Evolutionary conservation across 2,888 invertebrate species (phyloP).

Genomic region (Branchellion lobata): DNA sequence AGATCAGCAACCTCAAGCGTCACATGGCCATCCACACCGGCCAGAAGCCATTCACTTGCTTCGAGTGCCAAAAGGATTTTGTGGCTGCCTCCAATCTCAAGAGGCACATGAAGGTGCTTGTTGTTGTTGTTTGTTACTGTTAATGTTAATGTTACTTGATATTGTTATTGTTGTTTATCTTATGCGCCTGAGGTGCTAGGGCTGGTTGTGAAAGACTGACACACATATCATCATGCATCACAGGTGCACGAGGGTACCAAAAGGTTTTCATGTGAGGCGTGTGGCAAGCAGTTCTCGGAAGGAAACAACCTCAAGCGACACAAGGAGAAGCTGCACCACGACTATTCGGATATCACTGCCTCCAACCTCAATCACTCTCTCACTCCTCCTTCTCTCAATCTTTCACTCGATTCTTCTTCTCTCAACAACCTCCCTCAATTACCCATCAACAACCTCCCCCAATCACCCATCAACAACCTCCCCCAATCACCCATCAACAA

Average conservation of each 20-base stretch:
- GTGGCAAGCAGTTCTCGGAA: conserved; percentile 44
- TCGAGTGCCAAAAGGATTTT: conserved; percentile 45
- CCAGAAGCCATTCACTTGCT: conserved; percentile 47
- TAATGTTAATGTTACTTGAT: no score
- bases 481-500: no score
- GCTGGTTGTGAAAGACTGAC: no score
- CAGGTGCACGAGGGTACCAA: conserved; percentile 43
- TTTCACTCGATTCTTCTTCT: neutral
- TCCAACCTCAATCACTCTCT: neutral
- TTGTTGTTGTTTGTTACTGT: no score
- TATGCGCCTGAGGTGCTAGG: no score
- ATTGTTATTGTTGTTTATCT: no score
- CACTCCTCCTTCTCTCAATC: no score
- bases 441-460: neutral
- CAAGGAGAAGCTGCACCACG: conserved; percentile 39
- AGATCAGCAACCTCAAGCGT: conserved; percentile 41
- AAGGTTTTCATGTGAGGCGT: conserved; percentile 37
- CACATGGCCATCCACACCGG: conserved; percentile 48
- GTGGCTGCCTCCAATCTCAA: conserved; percentile 41
- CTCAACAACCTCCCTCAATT: no score
- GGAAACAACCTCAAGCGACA: conserved; percentile 42
- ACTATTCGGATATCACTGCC: neutral
- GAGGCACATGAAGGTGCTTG: conserved; percentile 44
- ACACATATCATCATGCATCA: no score
- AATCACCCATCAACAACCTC: neutral